Conservation (phyloP, 2,797 vertebrate genomes). For the Agapornis canus region DNA sequence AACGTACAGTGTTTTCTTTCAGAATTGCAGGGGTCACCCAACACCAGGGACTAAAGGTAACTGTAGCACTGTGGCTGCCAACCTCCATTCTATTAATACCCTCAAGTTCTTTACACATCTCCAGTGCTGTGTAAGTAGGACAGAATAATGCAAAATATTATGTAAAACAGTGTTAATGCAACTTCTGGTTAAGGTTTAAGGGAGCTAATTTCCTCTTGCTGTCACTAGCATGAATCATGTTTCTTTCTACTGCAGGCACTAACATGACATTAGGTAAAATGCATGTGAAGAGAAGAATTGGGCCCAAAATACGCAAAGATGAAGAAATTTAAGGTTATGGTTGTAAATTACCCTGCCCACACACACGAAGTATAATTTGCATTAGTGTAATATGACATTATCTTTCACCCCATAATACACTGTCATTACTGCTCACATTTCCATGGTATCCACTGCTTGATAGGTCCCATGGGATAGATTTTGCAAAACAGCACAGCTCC, state of each 20-base stretch:
- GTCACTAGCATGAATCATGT: constrained; percentile 38
- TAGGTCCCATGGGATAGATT: constrained; percentile 44
- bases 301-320: constrained; percentile 19
- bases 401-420: constrained; percentile 49
- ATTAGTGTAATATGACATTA: constrained; percentile 53
- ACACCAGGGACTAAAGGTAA: neutral
- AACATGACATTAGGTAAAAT: neutral
- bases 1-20: neutral
- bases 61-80: rapidly evolving
- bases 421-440: constrained; percentile 63
- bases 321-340: constrained; percentile 35
- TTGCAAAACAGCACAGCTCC: constrained; percentile 55
- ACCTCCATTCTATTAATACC: neutral
- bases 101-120: neutral
- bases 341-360: constrained; percentile 51
- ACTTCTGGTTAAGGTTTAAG: constrained; percentile 44
- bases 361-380: constrained; percentile 21
- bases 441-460: constrained; percentile 56
- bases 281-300: neutral
- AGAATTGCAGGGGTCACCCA: neutral
- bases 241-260: constrained; percentile 33
- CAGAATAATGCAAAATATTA: constrained; percentile 55
- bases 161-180: constrained; percentile 49
- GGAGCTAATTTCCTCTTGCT: constrained; percentile 42
- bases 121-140: constrained; percentile 8